A percentile compares a stretch with the other conserved stretches of the same genome.
Conservation (phyloP, 2,797 vertebrate genomes). For the Florisuga fusca region DNA sequence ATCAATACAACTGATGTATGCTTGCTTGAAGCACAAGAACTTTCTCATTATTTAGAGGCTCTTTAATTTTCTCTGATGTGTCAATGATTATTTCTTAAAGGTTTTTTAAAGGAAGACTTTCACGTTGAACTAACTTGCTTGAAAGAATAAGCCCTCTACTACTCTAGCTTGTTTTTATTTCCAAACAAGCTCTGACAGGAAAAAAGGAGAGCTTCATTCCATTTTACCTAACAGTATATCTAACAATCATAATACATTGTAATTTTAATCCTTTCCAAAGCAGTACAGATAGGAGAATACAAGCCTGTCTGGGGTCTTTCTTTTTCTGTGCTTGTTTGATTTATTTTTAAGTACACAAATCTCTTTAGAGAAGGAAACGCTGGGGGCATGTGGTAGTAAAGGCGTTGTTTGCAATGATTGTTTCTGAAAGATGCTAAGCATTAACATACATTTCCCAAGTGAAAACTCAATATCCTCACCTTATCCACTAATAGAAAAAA, state of each 20-base stretch:
- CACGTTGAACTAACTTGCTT: background rate
- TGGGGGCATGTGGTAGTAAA: background rate
- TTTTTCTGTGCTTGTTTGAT: background rate
- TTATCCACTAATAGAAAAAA: background rate
- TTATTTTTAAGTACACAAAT: background rate
- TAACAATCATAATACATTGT: background rate
- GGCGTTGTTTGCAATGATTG: background rate
- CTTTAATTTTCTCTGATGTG: background rate
- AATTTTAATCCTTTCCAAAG: background rate
- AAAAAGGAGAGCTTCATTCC: background rate
- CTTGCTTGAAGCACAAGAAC: background rate
- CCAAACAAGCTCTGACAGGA: background rate
- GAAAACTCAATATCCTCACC: background rate
- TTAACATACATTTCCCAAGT: background rate
- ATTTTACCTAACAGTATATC: background rate
- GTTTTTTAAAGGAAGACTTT: conserved; percentile 2
- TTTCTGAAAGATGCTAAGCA: background rate
- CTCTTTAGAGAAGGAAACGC: background rate
- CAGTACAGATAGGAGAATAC: background rate
- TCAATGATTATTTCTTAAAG: background rate
- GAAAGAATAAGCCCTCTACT: background rate
- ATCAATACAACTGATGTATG: background rate
- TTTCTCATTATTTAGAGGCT: conserved; percentile 7
- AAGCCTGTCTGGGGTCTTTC: background rate
- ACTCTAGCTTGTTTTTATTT: background rate